phyloP scores from a whole-genome alignment of 2,797 vertebrate species.

The Chaunax sp. region DNA sequence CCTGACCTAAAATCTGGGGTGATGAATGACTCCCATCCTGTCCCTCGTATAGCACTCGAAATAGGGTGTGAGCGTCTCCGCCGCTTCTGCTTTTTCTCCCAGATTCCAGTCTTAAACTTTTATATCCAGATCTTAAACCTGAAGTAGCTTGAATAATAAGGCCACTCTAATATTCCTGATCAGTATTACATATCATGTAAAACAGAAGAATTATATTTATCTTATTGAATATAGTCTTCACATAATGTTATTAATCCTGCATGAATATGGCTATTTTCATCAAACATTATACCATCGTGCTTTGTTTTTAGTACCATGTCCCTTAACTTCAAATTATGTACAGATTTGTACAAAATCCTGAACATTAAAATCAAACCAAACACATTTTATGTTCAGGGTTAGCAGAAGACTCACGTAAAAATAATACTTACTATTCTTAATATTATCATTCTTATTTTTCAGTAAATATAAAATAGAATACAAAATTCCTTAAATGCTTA shows the following conservation, averaged over 20 bases:
- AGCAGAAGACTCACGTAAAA: not conserved
- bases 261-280: not conserved
- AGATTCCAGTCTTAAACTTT: constrained; percentile 1
- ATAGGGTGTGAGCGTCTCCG: constrained; percentile 27
- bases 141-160: not conserved
- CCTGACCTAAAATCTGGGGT: constrained; percentile 80
- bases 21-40: constrained; percentile 79
- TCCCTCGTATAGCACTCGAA: constrained; percentile 63
- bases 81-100: constrained; percentile 22
- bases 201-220: too few species aligned
- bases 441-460: not conserved
- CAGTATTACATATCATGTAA: not conserved
- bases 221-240: not conserved
- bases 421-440: not conserved
- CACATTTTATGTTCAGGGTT: not conserved
- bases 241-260: not conserved
- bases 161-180: not conserved
- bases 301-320: not conserved
- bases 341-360: not conserved
- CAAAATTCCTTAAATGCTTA: not conserved
- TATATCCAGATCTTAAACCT: not conserved
- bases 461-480: not conserved
- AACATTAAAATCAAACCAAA: not conserved
- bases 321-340: not conserved
- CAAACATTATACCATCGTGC: not conserved